Evolutionary conservation across 2,113 vertebrate genomes (phyloP).

Genomic region (Nannobrachium achirus): DNA sequence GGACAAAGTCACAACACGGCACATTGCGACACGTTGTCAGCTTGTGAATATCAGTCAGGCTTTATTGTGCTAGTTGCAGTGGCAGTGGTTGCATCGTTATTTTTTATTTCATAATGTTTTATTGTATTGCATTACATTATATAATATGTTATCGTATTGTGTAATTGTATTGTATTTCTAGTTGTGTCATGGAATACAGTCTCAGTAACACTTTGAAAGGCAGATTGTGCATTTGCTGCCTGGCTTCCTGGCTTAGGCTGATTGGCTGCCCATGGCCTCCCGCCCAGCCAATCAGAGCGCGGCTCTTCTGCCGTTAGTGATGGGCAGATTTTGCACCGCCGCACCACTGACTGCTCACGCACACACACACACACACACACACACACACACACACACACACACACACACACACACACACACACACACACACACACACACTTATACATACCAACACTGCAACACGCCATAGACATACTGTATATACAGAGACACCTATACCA

Average conservation of each 20-base stretch:
- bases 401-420: not conserved
- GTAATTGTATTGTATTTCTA: constrained; percentile 22
- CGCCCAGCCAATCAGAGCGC: constrained; percentile 69
- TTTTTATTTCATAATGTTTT: too few relatives aligned
- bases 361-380: not conserved
- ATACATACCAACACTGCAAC: too few relatives aligned
- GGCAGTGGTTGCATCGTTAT: too few relatives aligned
- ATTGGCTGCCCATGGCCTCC: constrained; percentile 65
- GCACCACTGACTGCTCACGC: constrained; percentile 10
- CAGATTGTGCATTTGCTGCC: constrained; percentile 54
- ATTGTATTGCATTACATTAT: constrained; percentile 11
- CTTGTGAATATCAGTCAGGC: too few relatives aligned
- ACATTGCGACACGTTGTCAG: too few relatives aligned
- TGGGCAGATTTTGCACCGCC: constrained; percentile 68
- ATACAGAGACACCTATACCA: not conserved
- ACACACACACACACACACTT: not conserved
- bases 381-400: not conserved
- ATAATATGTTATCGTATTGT: not conserved
- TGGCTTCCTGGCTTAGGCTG: constrained; percentile 35
- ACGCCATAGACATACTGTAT: too few relatives aligned
- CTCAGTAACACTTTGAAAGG: constrained; percentile 50
- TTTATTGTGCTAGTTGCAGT: too few relatives aligned
- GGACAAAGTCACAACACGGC: too few relatives aligned
- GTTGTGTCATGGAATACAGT: constrained; percentile 9
- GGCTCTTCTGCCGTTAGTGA: constrained; percentile 68